Conservation (phyloP, 53 echinoderm and acorn worm genomes). For the Echinometra lucunter region DNA sequence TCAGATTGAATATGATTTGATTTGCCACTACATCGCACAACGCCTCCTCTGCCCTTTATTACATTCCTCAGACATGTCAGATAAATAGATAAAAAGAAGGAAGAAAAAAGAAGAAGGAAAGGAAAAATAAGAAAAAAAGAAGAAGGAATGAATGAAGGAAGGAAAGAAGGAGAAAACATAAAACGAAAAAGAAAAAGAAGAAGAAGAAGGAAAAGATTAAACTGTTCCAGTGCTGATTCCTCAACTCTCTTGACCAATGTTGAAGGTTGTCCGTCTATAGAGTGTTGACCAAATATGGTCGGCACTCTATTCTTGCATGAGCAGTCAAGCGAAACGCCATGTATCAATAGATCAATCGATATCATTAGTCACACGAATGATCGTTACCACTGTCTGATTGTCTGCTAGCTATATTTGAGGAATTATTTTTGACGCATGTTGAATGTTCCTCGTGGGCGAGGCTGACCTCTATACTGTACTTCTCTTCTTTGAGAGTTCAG, state of each 20-base stretch:
- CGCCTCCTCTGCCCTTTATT: neutral
- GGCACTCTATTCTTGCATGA: neutral
- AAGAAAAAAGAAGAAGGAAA: too few relatives aligned
- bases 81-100: too few relatives aligned
- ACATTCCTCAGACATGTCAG: neutral
- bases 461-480: neutral
- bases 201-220: neutral
- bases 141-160: neutral
- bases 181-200: neutral
- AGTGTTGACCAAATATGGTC: neutral
- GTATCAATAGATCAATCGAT: conserved; percentile 1
- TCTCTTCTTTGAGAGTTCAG: neutral
- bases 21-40: neutral
- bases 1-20: neutral
- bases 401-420: conserved; percentile 11
- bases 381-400: neutral
- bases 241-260: neutral
- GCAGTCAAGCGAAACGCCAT: neutral
- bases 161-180: neutral
- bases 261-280: conserved; percentile 11
- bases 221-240: neutral
- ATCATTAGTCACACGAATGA: neutral
- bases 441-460: neutral
- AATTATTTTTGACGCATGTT: neutral
- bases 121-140: neutral